Base-by-base conservation (phyloP, 2,888 invertebrate genomes). In the Drosophila imparisetae region DNA sequence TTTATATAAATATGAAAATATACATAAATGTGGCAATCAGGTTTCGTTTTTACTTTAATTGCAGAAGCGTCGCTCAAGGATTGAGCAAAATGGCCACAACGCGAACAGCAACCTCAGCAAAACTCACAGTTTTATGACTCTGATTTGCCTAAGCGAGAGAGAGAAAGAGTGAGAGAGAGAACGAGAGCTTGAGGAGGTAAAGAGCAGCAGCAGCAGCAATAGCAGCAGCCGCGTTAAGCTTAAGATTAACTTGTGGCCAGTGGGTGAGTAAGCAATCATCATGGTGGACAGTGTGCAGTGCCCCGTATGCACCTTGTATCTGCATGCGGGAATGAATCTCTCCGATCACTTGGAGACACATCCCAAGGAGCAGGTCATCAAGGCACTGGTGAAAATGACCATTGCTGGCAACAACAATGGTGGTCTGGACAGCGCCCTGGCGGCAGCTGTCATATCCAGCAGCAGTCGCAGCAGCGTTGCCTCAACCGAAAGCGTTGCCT, bases 291-390 rank as follows among this genome's bases (percentile, higher is more conserved):
- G 91, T 71, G 90, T 95, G 85, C 95, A 95, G 92, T 97, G 97
- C 93, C 97, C 97, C 63, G 97, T 97, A 80, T 97, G 97, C 93
- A 97, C 97, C 45, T 94, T 97, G 75, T 97, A 95, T 93, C 94
- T 97, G 81, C 95, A 97, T 83, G 96, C 96, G 93, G 97, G 97
- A 66, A 97, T 97, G 94, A 95, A 96, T 70, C 93, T 97, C 83
- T 96, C 96, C 91, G 95, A 95, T 78, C 97, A 97, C 92, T 94
- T 97, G 92, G 96, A 96, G 91, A 97, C 97, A 32, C 97, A 97
- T 94, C 97, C 97, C 49, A 97, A 97, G 93, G 97, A 97, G 86
- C 97, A 97, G 93, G 97, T 97, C 59, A 97, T 97, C 83, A 96
- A 96, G 92, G 97, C 97, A 30, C 93, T 97, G 75, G 93, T 95